Conservation (phyloP, 1,140 invertebrate genomes). For the Limonius californicus region DNA sequence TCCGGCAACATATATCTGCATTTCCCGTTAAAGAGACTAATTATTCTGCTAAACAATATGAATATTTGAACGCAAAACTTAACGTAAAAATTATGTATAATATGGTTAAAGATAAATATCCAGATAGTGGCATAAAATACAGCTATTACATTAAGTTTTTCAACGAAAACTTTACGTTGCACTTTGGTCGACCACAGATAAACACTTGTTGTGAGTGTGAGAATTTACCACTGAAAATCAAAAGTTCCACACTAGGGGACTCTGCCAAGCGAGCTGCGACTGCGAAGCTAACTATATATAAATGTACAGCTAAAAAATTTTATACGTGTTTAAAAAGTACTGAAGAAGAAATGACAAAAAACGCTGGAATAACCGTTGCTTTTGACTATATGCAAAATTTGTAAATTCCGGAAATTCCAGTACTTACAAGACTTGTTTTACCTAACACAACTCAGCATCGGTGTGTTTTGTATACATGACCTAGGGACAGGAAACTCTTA, state of each 20-base stretch:
- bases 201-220: not conserved
- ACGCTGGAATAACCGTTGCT: no score
- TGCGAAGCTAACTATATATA: not conserved
- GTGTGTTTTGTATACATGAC: no score
- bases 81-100: not conserved
- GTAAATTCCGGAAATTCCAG: not conserved
- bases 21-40: not conserved
- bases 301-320: not conserved
- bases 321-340: not conserved
- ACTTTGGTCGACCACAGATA: not conserved
- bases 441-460: no score
- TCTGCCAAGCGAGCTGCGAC: not conserved
- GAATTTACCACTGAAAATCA: not conserved
- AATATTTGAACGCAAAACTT: not conserved
- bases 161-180: not conserved
- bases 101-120: not conserved
- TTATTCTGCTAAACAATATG: not conserved
- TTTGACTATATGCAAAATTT: not conserved
- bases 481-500: no score
- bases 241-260: not conserved
- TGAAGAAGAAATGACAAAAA: no score
- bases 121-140: not conserved
- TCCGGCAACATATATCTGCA: no score
- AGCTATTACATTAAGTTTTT: not conserved
- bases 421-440: not conserved